A percentile compares a stretch with the other conserved stretches of the same genome.
Evolutionary conservation across 2,888 invertebrate genomes (phyloP).

Genomic region (Oxytorus armatus): DNA sequence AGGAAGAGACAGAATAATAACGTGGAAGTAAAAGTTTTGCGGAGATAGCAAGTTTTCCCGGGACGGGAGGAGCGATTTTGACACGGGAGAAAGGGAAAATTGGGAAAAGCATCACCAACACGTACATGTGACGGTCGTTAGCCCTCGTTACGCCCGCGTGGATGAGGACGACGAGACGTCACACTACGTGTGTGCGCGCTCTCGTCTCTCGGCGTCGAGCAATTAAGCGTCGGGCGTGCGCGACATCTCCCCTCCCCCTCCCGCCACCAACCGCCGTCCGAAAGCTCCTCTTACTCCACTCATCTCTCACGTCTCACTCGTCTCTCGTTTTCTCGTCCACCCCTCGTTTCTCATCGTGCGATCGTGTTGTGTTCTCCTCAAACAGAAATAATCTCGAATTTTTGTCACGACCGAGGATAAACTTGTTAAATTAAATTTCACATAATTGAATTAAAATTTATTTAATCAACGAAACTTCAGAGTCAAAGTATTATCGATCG

Average conservation of each 20-base stretch:
- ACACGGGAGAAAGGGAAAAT: slow-evolving; percentile 15
- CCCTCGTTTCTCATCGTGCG: slow-evolving; percentile 18
- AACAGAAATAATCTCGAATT: slow-evolving; percentile 39
- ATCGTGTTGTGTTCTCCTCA: slow-evolving; percentile 41
- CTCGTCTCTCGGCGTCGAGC: slow-evolving; percentile 51
- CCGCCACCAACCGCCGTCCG: too few species aligned
- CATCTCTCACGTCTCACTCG: slow-evolving; percentile 32
- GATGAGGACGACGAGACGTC: slow-evolving; percentile 51
- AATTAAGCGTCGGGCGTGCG: slow-evolving; percentile 69
- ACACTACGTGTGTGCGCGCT: slow-evolving; percentile 19
- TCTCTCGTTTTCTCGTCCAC: slow-evolving; percentile 35
- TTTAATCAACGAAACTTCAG: too few species aligned
- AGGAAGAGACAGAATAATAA: neutral
- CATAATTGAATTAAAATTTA: too few species aligned
- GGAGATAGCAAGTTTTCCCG: slow-evolving; percentile 36
- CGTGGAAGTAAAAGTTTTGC: slow-evolving; percentile 13
- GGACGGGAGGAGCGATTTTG: slow-evolving; percentile 43
- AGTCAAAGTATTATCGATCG: too few species aligned
- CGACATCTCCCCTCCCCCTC: slow-evolving; percentile 51
- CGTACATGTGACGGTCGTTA: slow-evolving; percentile 65
- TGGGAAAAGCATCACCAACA: slow-evolving; percentile 36
- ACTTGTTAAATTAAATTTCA: neutral
- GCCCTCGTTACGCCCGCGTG: slow-evolving; percentile 52
- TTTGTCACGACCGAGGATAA: neutral
- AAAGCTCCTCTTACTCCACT: neutral